These are phyloP conservation scores for Andrena hattorfiana DNA, from an alignment of 2,888 invertebrate species.

Conservation along the genomic window DNA sequence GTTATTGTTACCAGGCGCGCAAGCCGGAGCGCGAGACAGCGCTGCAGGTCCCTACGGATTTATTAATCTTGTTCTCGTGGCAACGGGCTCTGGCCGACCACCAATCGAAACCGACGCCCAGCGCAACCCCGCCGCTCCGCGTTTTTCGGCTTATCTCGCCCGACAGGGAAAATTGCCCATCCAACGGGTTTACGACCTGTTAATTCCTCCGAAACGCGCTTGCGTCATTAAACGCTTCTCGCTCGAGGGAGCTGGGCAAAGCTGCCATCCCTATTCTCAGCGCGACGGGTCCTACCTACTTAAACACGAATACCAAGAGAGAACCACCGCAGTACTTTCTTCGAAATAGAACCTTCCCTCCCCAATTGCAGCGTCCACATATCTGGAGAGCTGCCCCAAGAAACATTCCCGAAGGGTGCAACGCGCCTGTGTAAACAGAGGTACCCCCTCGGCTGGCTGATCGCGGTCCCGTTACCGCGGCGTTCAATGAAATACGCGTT, in stretches of 20 bases:
- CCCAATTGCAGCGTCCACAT: no score
- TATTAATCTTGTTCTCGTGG: slow-evolving; percentile 71
- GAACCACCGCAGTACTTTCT: no score
- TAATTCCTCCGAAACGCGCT: background rate
- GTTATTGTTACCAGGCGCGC: slow-evolving; percentile 83
- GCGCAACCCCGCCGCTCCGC: slow-evolving; percentile 10
- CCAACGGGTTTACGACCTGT: slow-evolving; percentile 10
- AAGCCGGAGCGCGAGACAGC: slow-evolving; percentile 46
- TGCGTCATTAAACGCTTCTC: background rate
- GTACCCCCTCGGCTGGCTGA: slow-evolving; percentile 8
- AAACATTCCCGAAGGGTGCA: background rate
- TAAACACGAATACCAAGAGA: no score
- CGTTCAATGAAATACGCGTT: slow-evolving; percentile 4
- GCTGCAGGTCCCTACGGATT: slow-evolving; percentile 67
- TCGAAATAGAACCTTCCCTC: no score
- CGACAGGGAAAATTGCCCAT: background rate
- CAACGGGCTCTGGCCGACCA: slow-evolving; percentile 21
- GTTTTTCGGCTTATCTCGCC: background rate
- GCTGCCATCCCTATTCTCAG: no score
- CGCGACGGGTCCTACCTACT: no score
- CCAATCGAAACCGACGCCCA: slow-evolving; percentile 6
- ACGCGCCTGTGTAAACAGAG: background rate
- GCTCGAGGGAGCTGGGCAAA: background rate
- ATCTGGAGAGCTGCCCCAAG: background rate
- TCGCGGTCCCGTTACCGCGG: slow-evolving; percentile 22